Evolutionary conservation across 2,888 invertebrate species (phyloP).

Genomic region (Leptogaster cylindrica): DNA sequence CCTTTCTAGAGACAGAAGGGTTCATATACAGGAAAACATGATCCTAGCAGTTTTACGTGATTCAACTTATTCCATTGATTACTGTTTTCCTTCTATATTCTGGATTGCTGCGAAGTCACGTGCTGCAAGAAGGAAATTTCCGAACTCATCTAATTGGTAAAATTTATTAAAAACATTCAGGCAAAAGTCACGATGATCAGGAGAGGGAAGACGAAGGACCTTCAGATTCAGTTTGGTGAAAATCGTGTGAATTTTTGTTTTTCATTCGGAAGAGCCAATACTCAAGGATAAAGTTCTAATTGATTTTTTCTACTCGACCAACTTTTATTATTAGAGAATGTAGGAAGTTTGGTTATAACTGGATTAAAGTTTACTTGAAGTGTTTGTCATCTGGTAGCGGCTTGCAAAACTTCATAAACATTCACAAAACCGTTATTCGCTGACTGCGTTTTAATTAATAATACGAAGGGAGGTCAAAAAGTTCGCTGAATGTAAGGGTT

Average conservation of each 20-base stretch:
- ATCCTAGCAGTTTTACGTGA: not conserved
- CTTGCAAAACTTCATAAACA: too few relatives aligned
- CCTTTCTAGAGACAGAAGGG: not conserved
- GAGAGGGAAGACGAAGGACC: not conserved
- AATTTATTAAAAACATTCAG: not conserved
- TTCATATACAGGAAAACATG: not conserved
- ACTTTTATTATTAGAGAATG: not conserved
- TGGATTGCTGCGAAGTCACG: not conserved
- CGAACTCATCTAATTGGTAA: not conserved
- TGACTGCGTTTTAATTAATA: too few relatives aligned
- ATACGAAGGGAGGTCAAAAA: too few relatives aligned
- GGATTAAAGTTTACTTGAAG: too few relatives aligned
- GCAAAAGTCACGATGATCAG: not conserved
- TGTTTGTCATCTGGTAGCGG: too few relatives aligned
- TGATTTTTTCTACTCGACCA: constrained; percentile 5
- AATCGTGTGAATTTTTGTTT: not conserved
- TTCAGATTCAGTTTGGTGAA: not conserved
- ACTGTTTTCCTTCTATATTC: not conserved
- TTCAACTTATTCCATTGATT: not conserved
- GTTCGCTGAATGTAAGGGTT: too few relatives aligned
- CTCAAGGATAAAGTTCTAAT: not conserved
- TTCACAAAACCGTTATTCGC: too few relatives aligned
- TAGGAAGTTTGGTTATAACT: not conserved
- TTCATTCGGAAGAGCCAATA: not conserved
- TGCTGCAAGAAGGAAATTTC: not conserved